Percentiles rank a stretch among this genome's conserved stretches.
phyloP scores from a whole-genome alignment of 1,140 invertebrate genomes.

The Heterodera schachtii region DNA sequence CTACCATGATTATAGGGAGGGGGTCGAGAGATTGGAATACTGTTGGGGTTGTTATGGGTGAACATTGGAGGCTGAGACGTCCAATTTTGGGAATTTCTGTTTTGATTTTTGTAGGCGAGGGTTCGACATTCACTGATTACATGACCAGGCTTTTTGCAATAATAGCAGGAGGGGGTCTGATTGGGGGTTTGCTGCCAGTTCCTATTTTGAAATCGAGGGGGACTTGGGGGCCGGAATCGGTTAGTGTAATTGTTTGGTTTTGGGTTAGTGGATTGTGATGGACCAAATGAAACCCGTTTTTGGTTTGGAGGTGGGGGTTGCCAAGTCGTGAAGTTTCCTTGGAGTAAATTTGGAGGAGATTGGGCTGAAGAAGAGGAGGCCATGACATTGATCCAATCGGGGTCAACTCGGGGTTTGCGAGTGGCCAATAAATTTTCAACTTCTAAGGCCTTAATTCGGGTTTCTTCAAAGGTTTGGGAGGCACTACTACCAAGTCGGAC shows the following conservation, averaged over 20 bases:
- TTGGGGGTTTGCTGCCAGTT: not conserved
- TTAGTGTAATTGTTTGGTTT: not conserved
- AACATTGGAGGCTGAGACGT: no score
- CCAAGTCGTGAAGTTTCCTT: not conserved
- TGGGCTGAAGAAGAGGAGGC: not conserved
- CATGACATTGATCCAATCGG: not conserved
- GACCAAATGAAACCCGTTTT: not conserved
- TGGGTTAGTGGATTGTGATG: not conserved
- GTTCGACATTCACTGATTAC: not conserved
- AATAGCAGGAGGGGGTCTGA: not conserved
- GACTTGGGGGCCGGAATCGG: not conserved
- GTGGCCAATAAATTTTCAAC: slow-evolving; percentile 9
- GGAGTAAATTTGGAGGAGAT: not conserved
- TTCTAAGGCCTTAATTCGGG: slow-evolving; percentile 6
- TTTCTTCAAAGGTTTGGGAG: slow-evolving; percentile 12
- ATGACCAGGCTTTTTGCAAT: slow-evolving; percentile 9
- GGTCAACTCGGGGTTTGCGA: not conserved
- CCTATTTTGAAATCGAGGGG: not conserved
- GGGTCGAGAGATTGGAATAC: no score
- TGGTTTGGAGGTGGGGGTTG: not conserved
- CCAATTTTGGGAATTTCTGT: not conserved
- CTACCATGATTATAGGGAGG: no score
- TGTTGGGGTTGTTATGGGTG: no score
- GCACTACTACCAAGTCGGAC: slow-evolving; percentile 10
- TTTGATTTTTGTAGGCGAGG: not conserved